Evolutionary conservation across 2,797 vertebrate species (phyloP).

Genomic region (Prunella strophiata): DNA sequence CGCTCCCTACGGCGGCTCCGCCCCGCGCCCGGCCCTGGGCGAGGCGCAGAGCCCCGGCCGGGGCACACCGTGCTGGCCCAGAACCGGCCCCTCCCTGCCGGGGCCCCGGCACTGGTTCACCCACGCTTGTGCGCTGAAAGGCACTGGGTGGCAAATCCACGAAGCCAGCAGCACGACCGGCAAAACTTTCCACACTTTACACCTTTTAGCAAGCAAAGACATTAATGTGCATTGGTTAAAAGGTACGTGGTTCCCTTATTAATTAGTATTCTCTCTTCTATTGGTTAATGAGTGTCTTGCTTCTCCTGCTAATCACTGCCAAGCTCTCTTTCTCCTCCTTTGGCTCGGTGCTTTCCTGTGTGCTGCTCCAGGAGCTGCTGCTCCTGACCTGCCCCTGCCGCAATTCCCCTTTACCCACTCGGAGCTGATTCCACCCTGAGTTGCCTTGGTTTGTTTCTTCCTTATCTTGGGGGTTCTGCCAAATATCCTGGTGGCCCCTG

Average conservation of each 20-base stretch:
- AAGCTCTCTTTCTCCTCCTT: too few relatives aligned
- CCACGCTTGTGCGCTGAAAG: too few relatives aligned
- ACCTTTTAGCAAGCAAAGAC: not conserved
- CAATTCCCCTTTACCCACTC: not conserved
- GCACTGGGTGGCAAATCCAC: not conserved
- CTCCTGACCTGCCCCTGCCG: not conserved
- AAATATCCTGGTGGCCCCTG: not conserved
- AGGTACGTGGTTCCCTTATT: not conserved
- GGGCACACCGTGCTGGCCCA: not conserved
- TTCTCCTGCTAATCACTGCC: not conserved
- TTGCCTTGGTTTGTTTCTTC: not conserved
- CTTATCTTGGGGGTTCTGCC: not conserved
- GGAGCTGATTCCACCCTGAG: not conserved
- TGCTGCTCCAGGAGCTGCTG: not conserved
- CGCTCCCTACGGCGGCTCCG: not conserved
- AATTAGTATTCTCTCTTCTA: not conserved
- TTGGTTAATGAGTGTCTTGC: too few relatives aligned
- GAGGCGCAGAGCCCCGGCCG: accelerated
- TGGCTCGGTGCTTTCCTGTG: not conserved
- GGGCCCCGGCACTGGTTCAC: accelerated
- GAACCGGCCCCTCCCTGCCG: too few relatives aligned
- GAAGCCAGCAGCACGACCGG: not conserved
- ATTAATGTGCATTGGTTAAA: not conserved
- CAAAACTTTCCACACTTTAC: not conserved
- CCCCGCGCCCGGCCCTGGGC: not conserved